These are phyloP conservation scores for Helleia helle DNA, from an alignment of 2,888 invertebrate species.

Conservation along the genomic window DNA sequence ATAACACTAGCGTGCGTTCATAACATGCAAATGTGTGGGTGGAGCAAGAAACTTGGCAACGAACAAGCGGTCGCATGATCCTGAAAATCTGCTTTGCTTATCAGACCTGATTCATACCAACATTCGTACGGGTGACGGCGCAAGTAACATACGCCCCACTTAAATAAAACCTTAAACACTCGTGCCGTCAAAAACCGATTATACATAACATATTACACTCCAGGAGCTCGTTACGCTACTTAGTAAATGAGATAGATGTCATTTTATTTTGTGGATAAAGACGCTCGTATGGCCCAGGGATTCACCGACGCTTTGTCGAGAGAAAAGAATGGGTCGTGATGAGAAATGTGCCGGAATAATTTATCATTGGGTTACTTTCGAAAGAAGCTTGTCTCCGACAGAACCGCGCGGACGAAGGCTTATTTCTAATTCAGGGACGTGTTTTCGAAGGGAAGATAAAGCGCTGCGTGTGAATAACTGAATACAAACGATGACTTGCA, in stretches of 20 bases:
- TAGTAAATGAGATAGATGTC: slow-evolving; percentile 46
- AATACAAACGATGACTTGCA: slow-evolving; percentile 49
- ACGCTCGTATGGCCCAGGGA: slow-evolving; percentile 52
- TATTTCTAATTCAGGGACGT: slow-evolving; percentile 56
- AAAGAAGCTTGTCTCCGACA: slow-evolving; percentile 47
- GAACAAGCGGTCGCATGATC: slow-evolving; percentile 42
- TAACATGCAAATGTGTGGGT: slow-evolving; percentile 61
- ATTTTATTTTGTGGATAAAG: slow-evolving; percentile 58
- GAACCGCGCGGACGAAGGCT: slow-evolving; percentile 44
- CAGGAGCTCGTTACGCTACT: slow-evolving; percentile 29
- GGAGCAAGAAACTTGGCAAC: slow-evolving; percentile 62
- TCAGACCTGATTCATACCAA: slow-evolving; percentile 63
- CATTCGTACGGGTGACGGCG: slow-evolving; percentile 29
- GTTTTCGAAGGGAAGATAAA: slow-evolving; percentile 49
- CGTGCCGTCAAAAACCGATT: not conserved
- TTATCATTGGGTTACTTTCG: slow-evolving; percentile 60
- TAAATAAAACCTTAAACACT: not conserved
- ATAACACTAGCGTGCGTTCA: slow-evolving; percentile 36
- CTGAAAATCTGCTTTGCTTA: slow-evolving; percentile 65
- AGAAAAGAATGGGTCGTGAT: slow-evolving; percentile 58
- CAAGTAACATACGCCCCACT: not conserved
- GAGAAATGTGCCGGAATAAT: slow-evolving; percentile 65
- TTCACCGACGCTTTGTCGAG: slow-evolving; percentile 55
- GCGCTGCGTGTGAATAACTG: slow-evolving; percentile 46
- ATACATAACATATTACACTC: not conserved